Evolutionary conservation across 1,140 invertebrate genomes (phyloP).

Genomic region (Meteorus sp.): DNA sequence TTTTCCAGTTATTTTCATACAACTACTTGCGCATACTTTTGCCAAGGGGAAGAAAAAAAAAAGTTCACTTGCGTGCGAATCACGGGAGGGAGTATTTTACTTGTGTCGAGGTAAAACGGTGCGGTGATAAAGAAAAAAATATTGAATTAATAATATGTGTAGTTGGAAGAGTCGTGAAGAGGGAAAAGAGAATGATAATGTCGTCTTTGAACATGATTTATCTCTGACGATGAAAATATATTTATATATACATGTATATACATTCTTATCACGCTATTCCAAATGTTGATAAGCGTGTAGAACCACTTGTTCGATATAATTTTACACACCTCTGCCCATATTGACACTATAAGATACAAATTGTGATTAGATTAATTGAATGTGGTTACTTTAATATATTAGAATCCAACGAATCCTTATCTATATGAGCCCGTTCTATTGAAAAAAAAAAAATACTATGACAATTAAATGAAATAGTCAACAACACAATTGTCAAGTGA

Average conservation of each 20-base stretch:
- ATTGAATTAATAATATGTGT: too few species aligned
- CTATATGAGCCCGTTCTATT: too few species aligned
- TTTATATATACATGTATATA: too few species aligned
- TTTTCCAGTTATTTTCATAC: neutral
- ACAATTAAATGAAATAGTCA: too few species aligned
- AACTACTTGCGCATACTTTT: constrained; percentile 5
- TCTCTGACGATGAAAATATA: constrained; percentile 10
- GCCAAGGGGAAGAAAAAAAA: neutral
- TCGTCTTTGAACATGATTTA: constrained; percentile 1
- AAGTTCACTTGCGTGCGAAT: neutral
- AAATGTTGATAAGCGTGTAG: constrained; percentile 2
- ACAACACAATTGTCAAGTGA: too few species aligned
- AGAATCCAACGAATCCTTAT: too few species aligned
- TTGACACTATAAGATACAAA: neutral
- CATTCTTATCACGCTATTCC: constrained; percentile 9
- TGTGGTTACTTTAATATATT: too few species aligned
- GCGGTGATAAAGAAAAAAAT: neutral
- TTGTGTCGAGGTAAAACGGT: neutral
- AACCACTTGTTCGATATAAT: neutral
- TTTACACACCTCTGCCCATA: too few species aligned
- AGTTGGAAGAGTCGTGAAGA: too few species aligned
- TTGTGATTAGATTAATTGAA: too few species aligned
- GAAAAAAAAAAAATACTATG: too few species aligned
- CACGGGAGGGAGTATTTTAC: too few species aligned
- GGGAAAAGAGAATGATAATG: neutral